These are phyloP conservation scores for Oncopodura yosiiana DNA, from an alignment of 1,140 invertebrate genomes.

Conservation along the genomic window DNA sequence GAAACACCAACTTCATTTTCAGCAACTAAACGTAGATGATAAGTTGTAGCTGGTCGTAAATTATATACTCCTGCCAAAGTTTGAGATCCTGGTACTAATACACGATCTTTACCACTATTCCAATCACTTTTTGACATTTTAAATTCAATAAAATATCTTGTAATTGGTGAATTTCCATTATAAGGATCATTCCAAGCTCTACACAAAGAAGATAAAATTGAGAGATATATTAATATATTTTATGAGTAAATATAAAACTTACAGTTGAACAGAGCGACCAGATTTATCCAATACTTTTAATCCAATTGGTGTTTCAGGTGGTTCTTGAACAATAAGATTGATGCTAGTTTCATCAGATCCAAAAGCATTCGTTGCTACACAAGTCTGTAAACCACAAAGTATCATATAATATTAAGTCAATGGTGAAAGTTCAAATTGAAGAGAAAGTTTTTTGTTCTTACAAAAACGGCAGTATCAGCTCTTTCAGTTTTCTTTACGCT, in stretches of 20 bases:
- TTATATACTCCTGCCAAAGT: conserved; percentile 79
- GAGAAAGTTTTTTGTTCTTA: too few relatives aligned
- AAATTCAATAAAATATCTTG: conserved; percentile 83
- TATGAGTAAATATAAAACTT: too few relatives aligned
- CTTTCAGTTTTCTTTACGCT: conserved; percentile 81
- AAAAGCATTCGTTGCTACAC: conserved; percentile 87
- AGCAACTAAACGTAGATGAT: conserved; percentile 83
- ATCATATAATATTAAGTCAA: too few relatives aligned
- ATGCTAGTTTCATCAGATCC: conserved; percentile 91
- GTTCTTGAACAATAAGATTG: conserved; percentile 92
- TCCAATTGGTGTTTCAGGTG: conserved; percentile 81
- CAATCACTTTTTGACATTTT: conserved; percentile 71
- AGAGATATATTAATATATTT: too few relatives aligned
- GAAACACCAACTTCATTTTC: conserved; percentile 89
- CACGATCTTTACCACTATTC: conserved; percentile 71
- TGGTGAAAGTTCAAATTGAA: too few relatives aligned
- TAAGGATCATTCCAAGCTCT: conserved; percentile 87
- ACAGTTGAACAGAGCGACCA: conserved; percentile 75
- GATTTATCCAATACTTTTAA: conserved; percentile 84
- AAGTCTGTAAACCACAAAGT: too few relatives aligned
- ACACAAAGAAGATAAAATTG: too few relatives aligned
- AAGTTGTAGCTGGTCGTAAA: conserved; percentile 79
- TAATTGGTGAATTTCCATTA: conserved; percentile 89
- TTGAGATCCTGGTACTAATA: conserved; percentile 71
- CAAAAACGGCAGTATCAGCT: conserved; percentile 82